Conservation (phyloP, 2,113 vertebrate genomes). For the Brachionichthys hirsutus region DNA sequence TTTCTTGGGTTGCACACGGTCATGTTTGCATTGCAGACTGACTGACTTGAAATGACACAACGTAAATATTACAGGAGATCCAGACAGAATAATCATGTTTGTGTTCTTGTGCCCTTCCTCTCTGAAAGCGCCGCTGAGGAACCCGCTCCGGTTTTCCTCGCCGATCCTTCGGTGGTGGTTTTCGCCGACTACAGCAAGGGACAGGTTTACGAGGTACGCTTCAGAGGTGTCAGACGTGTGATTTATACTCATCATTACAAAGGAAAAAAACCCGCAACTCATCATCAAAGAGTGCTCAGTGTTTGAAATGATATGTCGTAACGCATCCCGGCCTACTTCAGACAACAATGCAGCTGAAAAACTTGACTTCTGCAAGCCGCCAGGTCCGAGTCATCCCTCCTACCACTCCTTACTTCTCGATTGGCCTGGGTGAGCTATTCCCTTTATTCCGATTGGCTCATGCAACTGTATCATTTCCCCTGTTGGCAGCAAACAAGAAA, state of each 20-base stretch:
- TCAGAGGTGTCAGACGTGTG: not conserved
- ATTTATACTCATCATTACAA: not conserved
- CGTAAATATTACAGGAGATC: not conserved
- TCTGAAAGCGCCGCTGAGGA: slow-evolving; percentile 55
- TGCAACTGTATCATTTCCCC: not conserved
- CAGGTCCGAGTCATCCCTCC: slow-evolving; percentile 86
- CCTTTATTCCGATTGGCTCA: slow-evolving; percentile 6
- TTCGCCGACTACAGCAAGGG: slow-evolving; percentile 87
- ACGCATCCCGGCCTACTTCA: slow-evolving; percentile 44
- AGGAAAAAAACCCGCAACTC: not conserved
- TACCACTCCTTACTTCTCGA: slow-evolving; percentile 81
- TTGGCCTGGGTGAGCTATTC: slow-evolving; percentile 84
- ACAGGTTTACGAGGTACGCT: slow-evolving; percentile 86
- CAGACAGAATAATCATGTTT: slow-evolving; percentile 13
- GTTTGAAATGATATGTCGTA: not conserved
- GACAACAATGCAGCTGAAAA: slow-evolving; percentile 85
- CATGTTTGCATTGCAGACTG: no score
- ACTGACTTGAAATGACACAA: no score
- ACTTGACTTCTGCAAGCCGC: slow-evolving; percentile 83
- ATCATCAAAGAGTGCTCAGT: not conserved
- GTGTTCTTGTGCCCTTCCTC: slow-evolving; percentile 21
- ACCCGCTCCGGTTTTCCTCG: slow-evolving; percentile 81
- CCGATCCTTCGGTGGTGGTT: slow-evolving; percentile 80
- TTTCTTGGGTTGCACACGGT: no score
- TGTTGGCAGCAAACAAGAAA: not conserved